phyloP scores from a whole-genome alignment of 2,113 vertebrate genomes.

The Lanius ludovicianus region DNA sequence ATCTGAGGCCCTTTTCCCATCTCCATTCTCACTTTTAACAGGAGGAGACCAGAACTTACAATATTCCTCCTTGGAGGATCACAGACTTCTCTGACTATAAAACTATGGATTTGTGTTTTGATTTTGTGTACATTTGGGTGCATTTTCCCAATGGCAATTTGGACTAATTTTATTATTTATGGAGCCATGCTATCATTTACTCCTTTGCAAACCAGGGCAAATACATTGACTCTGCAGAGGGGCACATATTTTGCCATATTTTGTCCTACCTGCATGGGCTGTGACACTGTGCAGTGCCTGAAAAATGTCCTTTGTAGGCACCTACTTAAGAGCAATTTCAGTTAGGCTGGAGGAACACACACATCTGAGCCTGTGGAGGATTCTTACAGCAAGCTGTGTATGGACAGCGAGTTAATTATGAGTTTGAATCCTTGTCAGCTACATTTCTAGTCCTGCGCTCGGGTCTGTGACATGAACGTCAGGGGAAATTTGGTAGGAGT shows the following conservation, averaged over 20 bases:
- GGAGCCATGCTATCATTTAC: not conserved
- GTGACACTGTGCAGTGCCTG: not conserved
- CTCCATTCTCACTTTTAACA: not conserved
- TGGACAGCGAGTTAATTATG: not conserved
- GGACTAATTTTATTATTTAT: not conserved
- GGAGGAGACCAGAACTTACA: not conserved
- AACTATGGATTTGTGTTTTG: not conserved
- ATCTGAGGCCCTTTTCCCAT: not conserved
- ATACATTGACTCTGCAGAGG: not conserved
- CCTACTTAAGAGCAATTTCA: not conserved
- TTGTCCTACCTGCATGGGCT: not conserved
- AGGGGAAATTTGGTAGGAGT: not conserved
- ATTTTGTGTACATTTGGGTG: not conserved
- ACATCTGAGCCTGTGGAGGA: not conserved
- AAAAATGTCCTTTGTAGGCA: not conserved
- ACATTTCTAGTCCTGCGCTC: fast-evolving
- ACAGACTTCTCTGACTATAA: not conserved
- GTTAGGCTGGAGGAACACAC: not conserved
- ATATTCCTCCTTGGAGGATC: not conserved
- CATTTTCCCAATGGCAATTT: not conserved
- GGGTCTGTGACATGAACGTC: not conserved
- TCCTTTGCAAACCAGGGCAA: not conserved
- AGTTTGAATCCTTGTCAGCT: not conserved
- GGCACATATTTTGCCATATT: not conserved
- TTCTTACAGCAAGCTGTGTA: not conserved